Evolutionary conservation across 2,113 vertebrate species (phyloP).

Genomic region (Gopherus flavomarginatus): DNA sequence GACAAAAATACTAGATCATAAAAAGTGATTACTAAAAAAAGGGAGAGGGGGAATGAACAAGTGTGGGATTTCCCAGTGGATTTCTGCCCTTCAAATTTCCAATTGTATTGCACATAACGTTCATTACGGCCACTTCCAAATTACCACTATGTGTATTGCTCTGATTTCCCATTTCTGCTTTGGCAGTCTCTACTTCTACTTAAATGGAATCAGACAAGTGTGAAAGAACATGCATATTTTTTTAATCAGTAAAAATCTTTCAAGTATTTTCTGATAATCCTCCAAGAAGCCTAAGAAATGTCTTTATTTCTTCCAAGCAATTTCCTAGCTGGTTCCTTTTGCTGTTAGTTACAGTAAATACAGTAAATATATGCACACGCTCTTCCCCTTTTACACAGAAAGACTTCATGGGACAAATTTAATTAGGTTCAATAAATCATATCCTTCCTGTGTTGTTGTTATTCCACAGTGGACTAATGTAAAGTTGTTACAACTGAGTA

Average conservation of each 20-base stretch:
- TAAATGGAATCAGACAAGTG: not conserved
- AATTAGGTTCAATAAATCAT: not conserved
- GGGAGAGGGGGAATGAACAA: not conserved
- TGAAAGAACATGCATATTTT: not conserved
- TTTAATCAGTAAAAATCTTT: constrained; percentile 24
- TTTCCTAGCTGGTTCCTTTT: constrained; percentile 37
- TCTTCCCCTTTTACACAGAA: not conserved
- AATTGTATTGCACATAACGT: not conserved
- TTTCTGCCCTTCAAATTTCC: not conserved
- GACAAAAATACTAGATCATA: not conserved
- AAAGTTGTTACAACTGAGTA: not conserved
- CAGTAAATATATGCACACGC: not conserved
- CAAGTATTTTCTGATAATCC: constrained; percentile 47
- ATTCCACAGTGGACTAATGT: not conserved
- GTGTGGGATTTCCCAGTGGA: not conserved
- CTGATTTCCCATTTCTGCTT: not conserved
- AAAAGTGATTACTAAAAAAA: not conserved
- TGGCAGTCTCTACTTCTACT: not conserved
- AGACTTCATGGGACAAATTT: not conserved
- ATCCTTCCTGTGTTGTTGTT: not conserved
- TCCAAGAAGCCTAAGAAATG: not conserved
- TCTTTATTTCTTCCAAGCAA: constrained; percentile 7
- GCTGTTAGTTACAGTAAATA: constrained; percentile 18
- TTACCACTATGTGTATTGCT: not conserved
- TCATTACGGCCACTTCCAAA: not conserved